Evolutionary conservation across 2,797 vertebrate genomes (phyloP).

Genomic region (Centropyge bicolor): DNA sequence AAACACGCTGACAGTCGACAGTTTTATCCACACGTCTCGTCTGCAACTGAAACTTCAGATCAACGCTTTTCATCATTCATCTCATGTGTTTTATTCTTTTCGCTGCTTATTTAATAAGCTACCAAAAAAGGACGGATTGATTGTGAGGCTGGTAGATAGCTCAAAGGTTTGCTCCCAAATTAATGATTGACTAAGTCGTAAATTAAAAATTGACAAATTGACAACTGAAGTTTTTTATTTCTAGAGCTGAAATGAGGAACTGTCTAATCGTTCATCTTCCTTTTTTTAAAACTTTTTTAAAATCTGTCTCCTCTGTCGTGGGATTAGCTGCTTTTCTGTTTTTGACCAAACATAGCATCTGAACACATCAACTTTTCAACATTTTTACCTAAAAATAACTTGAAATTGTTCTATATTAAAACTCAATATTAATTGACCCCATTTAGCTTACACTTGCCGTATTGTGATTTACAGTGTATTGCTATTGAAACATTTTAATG

Average conservation of each 20-base stretch:
- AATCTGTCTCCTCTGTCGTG: too few relatives aligned
- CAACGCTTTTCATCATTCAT: neutral
- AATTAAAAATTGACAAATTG: neutral
- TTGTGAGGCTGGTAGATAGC: neutral
- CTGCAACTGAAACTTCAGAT: slow-evolving; percentile 15
- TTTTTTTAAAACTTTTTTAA: neutral
- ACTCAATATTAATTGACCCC: neutral
- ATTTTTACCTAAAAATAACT: neutral
- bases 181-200: neutral
- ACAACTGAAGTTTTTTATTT: neutral
- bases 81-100: neutral
- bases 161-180: neutral
- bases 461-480: neutral
- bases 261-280: too few relatives aligned
- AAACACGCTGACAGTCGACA: slow-evolving; percentile 18
- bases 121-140: neutral
- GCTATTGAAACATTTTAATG: neutral
- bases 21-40: neutral
- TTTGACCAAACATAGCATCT: neutral
- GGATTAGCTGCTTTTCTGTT: neutral
- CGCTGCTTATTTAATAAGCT: neutral
- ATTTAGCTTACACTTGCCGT: neutral
- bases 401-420: neutral
- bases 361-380: neutral
- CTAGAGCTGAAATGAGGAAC: neutral